phyloP scores from a whole-genome alignment of 2,888 invertebrate species.

The Tetragnatha montana region DNA sequence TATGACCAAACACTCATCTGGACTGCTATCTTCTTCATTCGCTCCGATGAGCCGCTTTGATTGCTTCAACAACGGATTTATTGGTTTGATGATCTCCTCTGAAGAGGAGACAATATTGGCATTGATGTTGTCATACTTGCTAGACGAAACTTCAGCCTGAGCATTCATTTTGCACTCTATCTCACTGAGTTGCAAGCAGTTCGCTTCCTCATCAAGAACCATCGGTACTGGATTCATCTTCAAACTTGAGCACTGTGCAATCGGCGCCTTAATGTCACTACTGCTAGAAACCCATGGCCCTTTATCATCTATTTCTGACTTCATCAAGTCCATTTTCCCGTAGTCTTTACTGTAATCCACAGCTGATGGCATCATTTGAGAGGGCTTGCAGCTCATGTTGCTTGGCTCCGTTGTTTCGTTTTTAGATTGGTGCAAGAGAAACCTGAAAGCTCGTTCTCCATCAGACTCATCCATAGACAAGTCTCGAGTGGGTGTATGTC shows the following conservation, averaged over 20 bases:
- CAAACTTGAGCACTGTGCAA: slow-evolving; percentile 28
- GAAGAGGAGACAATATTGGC: slow-evolving; percentile 55
- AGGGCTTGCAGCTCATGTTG: slow-evolving; percentile 39
- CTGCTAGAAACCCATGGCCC: slow-evolving; percentile 71
- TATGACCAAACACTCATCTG: slow-evolving; percentile 76
- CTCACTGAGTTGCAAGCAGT: slow-evolving; percentile 54
- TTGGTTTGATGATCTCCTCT: slow-evolving; percentile 54
- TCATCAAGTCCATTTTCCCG: slow-evolving; percentile 52
- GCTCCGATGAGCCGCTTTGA: slow-evolving; percentile 53
- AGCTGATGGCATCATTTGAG: slow-evolving; percentile 36
- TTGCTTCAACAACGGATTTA: slow-evolving; percentile 49
- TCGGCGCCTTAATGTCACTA: slow-evolving; percentile 71
- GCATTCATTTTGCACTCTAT: slow-evolving; percentile 54
- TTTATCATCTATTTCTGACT: slow-evolving; percentile 66
- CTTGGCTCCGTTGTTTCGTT: slow-evolving; percentile 64
- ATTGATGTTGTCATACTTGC: slow-evolving; percentile 40
- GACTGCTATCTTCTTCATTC: slow-evolving; percentile 74
- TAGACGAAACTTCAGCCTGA: slow-evolving; percentile 61
- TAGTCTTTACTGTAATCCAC: slow-evolving; percentile 55
- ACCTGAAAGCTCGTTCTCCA: slow-evolving; percentile 61
- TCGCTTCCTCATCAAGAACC: slow-evolving; percentile 44
- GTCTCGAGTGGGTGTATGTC: slow-evolving; percentile 66
- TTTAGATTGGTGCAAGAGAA: slow-evolving; percentile 61
- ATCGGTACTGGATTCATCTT: slow-evolving; percentile 45
- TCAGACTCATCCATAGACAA: slow-evolving; percentile 56